phyloP scores from a whole-genome alignment of 2,888 invertebrate species.

The Helicoverpa assulta region DNA sequence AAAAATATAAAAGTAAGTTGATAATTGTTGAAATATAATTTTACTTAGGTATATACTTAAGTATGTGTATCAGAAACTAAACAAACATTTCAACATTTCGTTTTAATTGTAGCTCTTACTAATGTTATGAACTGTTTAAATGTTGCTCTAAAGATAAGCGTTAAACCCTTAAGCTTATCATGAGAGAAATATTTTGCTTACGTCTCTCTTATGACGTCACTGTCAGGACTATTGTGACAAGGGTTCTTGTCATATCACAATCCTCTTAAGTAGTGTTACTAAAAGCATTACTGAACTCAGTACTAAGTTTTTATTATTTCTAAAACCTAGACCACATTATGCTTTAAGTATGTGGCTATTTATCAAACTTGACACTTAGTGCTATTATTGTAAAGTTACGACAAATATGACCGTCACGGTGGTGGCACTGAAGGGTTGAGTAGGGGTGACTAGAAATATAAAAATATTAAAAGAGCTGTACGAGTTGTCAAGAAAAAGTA shows the following conservation, averaged over 20 bases:
- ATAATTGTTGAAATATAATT: too few relatives aligned
- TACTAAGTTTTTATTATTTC: slow-evolving; percentile 35
- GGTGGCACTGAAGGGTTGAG: not conserved
- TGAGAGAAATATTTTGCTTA: slow-evolving; percentile 58
- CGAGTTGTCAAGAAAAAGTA: not conserved
- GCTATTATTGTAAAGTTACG: slow-evolving; percentile 5
- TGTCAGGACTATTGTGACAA: slow-evolving; percentile 71
- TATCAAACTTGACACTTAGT: slow-evolving; percentile 17
- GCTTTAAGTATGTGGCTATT: slow-evolving; percentile 16
- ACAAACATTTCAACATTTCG: not conserved
- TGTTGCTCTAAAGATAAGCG: slow-evolving; percentile 50
- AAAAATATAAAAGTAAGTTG: too few relatives aligned
- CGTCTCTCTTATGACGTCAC: slow-evolving; percentile 68
- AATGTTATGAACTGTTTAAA: slow-evolving; percentile 17
- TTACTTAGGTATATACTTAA: not conserved
- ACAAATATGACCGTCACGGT: not conserved
- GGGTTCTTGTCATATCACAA: slow-evolving; percentile 82
- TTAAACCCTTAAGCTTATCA: slow-evolving; percentile 42
- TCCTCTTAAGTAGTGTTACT: slow-evolving; percentile 78
- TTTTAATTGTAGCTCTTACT: slow-evolving; percentile 22
- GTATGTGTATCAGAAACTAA: not conserved
- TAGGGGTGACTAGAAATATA: not conserved
- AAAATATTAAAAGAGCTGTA: not conserved
- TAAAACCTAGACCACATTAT: slow-evolving; percentile 13
- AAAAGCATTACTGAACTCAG: slow-evolving; percentile 61